Evolutionary conservation across 2,113 vertebrate genomes (phyloP).

Genomic region (Calyptomena viridis): DNA sequence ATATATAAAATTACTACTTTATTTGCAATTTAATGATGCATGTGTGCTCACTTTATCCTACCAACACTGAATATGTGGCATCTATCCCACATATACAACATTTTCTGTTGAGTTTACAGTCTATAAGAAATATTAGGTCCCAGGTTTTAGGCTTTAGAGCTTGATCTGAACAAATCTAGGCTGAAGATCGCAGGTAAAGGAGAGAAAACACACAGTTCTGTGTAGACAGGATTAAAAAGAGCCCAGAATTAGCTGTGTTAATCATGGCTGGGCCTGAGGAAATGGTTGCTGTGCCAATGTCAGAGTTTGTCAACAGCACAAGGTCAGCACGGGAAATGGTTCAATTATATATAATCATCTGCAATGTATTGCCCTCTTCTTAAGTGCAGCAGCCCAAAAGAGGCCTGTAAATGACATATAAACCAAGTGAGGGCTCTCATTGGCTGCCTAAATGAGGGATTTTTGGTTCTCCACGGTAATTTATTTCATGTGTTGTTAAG

Average conservation of each 20-base stretch:
- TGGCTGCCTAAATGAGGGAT: background rate
- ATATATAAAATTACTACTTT: background rate
- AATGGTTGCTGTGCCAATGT: background rate
- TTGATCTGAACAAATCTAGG: background rate
- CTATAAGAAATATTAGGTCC: background rate
- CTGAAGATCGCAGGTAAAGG: background rate
- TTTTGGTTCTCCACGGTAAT: background rate
- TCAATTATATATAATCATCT: background rate
- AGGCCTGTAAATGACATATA: background rate
- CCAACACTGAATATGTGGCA: background rate
- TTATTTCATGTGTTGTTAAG: background rate
- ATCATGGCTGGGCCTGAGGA: background rate
- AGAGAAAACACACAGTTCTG: background rate
- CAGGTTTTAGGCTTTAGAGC: background rate
- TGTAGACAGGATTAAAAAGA: background rate
- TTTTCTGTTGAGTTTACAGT: background rate
- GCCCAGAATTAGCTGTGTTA: background rate
- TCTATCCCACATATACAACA: background rate
- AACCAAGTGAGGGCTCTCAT: background rate
- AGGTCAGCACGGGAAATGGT: background rate
- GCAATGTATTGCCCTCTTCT: background rate
- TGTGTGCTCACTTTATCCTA: background rate
- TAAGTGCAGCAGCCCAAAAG: background rate
- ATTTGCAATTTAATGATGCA: background rate
- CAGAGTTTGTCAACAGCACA: constrained; percentile 22